These are phyloP conservation scores for Sciurus carolinensis DNA, from an alignment of 2,797 vertebrate genomes.

Conservation along the genomic window DNA sequence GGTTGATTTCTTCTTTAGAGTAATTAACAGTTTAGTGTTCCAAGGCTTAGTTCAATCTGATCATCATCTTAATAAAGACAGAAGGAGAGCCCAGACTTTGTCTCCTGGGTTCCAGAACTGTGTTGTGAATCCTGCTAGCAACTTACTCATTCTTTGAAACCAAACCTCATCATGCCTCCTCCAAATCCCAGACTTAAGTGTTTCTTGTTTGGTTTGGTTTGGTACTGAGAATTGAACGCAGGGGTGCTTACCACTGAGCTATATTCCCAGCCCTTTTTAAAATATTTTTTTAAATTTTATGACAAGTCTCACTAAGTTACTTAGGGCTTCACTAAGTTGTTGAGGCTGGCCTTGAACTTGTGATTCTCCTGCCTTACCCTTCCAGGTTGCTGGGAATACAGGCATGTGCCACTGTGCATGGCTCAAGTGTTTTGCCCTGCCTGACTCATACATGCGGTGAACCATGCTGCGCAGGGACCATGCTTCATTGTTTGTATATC, in stretches of 20 bases:
- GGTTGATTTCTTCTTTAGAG: background rate
- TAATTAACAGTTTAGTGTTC: background rate
- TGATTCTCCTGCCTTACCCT: background rate
- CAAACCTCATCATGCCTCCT: background rate
- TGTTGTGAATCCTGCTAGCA: too few relatives aligned
- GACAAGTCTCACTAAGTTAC: background rate
- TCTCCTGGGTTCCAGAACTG: background rate
- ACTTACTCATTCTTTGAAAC: background rate
- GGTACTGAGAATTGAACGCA: background rate
- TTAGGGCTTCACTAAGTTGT: background rate
- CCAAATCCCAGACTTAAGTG: background rate
- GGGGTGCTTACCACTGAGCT: background rate
- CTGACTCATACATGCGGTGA: background rate
- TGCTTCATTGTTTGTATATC: background rate
- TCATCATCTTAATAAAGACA: slow-evolving; percentile 15
- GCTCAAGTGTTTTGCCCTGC: background rate
- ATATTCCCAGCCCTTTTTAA: background rate
- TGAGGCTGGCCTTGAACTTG: background rate
- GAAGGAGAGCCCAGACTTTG: background rate
- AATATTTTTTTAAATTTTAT: background rate
- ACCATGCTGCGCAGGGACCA: accelerated
- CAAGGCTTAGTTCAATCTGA: background rate
- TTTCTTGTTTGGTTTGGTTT: too few relatives aligned
- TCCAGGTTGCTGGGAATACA: background rate
- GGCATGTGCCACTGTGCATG: too few relatives aligned